Percentiles rank a stretch among this genome's conserved stretches.
These are phyloP conservation scores for Sylvietta virens DNA, from an alignment of 2,113 vertebrate genomes.

Conservation along the genomic window DNA sequence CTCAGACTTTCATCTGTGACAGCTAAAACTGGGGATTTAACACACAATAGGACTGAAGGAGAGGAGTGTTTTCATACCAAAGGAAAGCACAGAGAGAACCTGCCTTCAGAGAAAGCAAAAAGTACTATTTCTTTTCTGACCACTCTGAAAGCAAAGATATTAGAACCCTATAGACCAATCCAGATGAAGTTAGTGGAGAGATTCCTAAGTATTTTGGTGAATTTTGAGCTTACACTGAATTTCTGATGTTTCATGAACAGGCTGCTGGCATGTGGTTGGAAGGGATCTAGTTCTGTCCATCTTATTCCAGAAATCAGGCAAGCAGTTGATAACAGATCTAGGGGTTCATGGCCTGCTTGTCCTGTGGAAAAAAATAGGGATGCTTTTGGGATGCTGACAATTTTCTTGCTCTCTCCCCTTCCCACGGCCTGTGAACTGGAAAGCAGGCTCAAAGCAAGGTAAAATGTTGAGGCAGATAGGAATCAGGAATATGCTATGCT, in stretches of 20 bases:
- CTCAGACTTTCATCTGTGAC: not conserved
- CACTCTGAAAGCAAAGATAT: not conserved
- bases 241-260: not conserved
- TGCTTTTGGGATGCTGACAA: not conserved
- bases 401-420: not conserved
- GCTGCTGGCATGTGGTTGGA: not conserved
- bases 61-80: not conserved
- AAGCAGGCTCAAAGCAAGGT: not conserved
- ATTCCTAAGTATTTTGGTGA: not conserved
- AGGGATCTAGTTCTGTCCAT: not conserved
- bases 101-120: not conserved
- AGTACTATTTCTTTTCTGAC: not conserved
- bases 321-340: not conserved
- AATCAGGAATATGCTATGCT: not conserved
- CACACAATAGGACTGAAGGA: not conserved
- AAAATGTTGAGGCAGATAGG: not conserved
- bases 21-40: not conserved
- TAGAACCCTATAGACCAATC: not conserved
- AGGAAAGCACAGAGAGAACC: not conserved
- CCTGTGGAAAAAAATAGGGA: not conserved
- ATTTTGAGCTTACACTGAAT: not conserved
- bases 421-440: not conserved
- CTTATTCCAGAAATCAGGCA: not conserved
- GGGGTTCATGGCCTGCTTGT: not conserved
- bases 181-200: not conserved